These are phyloP conservation scores for Ondatra zibethicus DNA, from an alignment of 2,113 vertebrate species.

Conservation along the genomic window DNA sequence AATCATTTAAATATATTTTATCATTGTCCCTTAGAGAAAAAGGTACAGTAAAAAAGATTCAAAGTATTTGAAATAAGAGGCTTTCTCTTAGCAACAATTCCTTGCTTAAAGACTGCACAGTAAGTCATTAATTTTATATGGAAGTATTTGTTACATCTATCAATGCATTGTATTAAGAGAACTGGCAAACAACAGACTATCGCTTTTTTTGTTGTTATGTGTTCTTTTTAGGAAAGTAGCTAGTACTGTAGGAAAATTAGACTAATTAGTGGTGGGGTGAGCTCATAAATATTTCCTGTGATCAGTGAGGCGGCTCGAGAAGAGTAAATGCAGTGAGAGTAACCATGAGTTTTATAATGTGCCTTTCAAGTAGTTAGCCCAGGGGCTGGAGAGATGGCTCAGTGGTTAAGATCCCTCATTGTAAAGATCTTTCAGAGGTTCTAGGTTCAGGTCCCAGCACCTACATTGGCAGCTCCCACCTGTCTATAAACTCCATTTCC, in stretches of 20 bases:
- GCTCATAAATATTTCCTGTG: neutral
- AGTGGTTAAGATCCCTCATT: neutral
- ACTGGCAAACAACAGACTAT: neutral
- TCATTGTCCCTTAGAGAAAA: neutral
- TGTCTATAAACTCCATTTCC: neutral
- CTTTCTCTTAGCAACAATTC: neutral
- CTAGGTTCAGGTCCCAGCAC: neutral
- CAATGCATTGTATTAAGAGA: neutral
- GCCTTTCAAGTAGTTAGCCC: neutral
- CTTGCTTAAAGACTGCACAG: neutral
- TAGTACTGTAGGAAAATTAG: neutral
- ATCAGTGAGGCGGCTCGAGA: neutral
- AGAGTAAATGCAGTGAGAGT: neutral
- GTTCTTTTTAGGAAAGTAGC: constrained; percentile 27
- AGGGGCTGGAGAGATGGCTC: neutral
- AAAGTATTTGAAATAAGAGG: neutral
- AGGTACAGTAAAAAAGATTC: neutral
- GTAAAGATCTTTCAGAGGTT: too few species aligned
- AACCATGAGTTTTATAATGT: neutral
- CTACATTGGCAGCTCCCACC: neutral
- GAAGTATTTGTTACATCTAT: constrained; percentile 4
- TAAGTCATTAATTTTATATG: neutral
- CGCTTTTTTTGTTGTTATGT: neutral
- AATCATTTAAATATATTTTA: constrained; percentile 33
- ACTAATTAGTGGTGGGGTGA: neutral